Evolutionary conservation across 1,140 invertebrate genomes (phyloP).

Genomic region (Triops cancriformis): DNA sequence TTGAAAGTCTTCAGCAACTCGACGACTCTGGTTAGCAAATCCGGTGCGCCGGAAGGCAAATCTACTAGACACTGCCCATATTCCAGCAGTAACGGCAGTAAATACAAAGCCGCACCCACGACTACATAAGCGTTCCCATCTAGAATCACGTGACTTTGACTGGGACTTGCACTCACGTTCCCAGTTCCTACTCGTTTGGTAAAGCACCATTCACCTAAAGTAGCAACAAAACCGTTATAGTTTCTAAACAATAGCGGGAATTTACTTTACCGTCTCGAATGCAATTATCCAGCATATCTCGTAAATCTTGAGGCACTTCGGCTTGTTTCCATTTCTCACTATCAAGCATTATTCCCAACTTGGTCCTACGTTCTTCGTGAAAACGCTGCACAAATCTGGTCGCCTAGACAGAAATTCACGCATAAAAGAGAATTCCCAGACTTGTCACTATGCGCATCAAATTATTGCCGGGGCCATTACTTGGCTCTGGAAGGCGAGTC

Average conservation of each 20-base stretch:
- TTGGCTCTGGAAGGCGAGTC: slow-evolving; percentile 71
- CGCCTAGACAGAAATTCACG: slow-evolving; percentile 39
- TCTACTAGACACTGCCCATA: slow-evolving; percentile 71
- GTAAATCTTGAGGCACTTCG: slow-evolving; percentile 80
- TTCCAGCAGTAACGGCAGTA: slow-evolving; percentile 61
- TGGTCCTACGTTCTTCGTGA: slow-evolving; percentile 76
- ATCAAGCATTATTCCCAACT: slow-evolving; percentile 74
- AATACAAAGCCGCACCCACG: slow-evolving; percentile 26
- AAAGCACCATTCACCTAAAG: slow-evolving; percentile 36
- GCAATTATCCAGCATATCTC: slow-evolving; percentile 48
- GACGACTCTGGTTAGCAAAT: slow-evolving; percentile 70
- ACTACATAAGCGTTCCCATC: slow-evolving; percentile 28
- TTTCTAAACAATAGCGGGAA: slow-evolving; percentile 33
- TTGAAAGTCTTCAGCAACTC: slow-evolving; percentile 86
- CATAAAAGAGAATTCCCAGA: slow-evolving; percentile 28
- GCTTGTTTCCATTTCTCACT: slow-evolving; percentile 87
- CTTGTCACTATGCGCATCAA: slow-evolving; percentile 18
- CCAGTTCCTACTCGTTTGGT: slow-evolving; percentile 10
- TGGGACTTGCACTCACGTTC: slow-evolving; percentile 28
- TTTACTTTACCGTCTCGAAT: background rate
- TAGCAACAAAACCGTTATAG: slow-evolving; percentile 29
- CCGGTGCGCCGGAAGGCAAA: slow-evolving; percentile 52
- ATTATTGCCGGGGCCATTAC: slow-evolving; percentile 34
- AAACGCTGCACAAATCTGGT: slow-evolving; percentile 85
- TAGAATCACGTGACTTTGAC: slow-evolving; percentile 43